Conservation (phyloP, 2,797 vertebrate genomes). For the Pogoniulus pusillus region DNA sequence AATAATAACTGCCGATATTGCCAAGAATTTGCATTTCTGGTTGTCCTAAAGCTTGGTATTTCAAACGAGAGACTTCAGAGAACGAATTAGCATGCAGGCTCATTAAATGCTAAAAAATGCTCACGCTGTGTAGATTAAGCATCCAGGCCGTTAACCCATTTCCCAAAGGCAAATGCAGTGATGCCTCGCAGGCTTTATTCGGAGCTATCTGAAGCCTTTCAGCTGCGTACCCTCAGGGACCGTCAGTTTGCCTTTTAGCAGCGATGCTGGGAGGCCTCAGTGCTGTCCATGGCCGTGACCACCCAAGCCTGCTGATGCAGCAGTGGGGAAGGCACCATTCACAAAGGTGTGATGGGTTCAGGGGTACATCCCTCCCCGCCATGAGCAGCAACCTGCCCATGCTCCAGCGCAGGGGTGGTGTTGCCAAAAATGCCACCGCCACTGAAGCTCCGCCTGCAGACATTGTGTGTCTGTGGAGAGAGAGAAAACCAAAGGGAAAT, state of each 20-base stretch:
- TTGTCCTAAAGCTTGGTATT: slow-evolving; percentile 7
- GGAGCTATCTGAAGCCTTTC: background rate
- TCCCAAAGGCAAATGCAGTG: background rate
- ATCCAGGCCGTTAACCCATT: background rate
- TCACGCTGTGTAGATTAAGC: background rate
- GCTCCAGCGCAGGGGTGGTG: too few species aligned
- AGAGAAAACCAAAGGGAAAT: background rate
- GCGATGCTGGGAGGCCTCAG: background rate
- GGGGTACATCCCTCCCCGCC: background rate
- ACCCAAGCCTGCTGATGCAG: accelerated
- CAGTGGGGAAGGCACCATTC: accelerated
- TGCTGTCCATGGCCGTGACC: background rate
- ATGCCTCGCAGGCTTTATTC: background rate
- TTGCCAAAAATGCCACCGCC: background rate
- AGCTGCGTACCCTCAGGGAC: accelerated
- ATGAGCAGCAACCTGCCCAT: background rate
- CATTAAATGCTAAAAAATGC: slow-evolving; percentile 17
- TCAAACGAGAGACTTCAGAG: slow-evolving; percentile 26
- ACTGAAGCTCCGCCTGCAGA: background rate
- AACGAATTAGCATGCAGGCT: slow-evolving; percentile 17
- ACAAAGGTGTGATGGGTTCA: background rate
- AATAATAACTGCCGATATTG: background rate
- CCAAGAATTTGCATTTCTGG: slow-evolving; percentile 31
- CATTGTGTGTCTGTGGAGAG: background rate
- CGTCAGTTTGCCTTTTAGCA: background rate